These are phyloP conservation scores for Eristalis tenax DNA, from an alignment of 2,888 invertebrate species.

Conservation along the genomic window DNA sequence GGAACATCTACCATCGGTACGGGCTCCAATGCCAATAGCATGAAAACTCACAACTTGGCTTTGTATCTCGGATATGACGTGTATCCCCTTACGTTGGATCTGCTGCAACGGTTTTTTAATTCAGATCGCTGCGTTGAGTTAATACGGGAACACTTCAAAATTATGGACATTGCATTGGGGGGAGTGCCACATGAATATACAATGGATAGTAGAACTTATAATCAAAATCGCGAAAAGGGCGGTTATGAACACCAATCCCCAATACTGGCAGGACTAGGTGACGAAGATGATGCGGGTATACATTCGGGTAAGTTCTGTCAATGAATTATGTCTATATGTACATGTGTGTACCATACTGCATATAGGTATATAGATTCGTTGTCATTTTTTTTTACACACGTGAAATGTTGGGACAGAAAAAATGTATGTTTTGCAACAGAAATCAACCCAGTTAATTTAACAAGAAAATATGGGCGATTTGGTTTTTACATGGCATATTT, in stretches of 20 bases:
- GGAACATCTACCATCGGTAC: slow-evolving; percentile 31
- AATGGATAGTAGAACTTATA: slow-evolving; percentile 73
- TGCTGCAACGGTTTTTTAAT: slow-evolving; percentile 79
- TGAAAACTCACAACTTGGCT: slow-evolving; percentile 54
- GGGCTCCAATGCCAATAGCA: slow-evolving; percentile 38
- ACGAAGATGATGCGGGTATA: slow-evolving; percentile 86
- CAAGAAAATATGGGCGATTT: too few relatives aligned
- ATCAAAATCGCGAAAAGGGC: slow-evolving; percentile 27
- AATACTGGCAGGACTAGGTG: slow-evolving; percentile 80
- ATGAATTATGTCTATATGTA: not conserved
- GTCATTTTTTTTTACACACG: too few relatives aligned
- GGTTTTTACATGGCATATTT: too few relatives aligned
- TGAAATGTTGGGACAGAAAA: too few relatives aligned
- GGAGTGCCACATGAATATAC: slow-evolving; percentile 81
- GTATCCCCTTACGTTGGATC: slow-evolving; percentile 78
- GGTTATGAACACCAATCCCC: slow-evolving; percentile 77
- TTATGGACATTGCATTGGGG: slow-evolving; percentile 76
- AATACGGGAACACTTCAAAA: slow-evolving; percentile 80
- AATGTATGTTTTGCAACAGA: too few relatives aligned
- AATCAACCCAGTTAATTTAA: too few relatives aligned
- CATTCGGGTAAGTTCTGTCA: slow-evolving; percentile 85
- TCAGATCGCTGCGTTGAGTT: slow-evolving; percentile 79
- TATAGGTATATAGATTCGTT: too few relatives aligned
- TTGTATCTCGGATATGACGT: slow-evolving; percentile 79
- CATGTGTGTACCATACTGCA: not conserved